These are phyloP conservation scores for Cacatua alba DNA, from an alignment of 2,113 vertebrate genomes.

Conservation along the genomic window DNA sequence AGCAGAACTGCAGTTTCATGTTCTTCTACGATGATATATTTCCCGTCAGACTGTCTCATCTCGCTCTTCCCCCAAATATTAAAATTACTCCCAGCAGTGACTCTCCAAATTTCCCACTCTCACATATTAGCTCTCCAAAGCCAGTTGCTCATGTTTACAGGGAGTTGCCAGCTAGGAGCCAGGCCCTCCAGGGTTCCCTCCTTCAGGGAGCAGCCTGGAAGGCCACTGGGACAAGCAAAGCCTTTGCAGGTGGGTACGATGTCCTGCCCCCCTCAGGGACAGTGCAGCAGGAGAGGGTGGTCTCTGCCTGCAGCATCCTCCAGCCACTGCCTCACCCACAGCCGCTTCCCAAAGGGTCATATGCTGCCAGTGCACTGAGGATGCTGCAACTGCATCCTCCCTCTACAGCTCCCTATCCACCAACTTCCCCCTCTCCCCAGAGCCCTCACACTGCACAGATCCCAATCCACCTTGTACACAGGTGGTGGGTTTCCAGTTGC, in stretches of 20 bases:
- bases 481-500: background rate
- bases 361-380: accelerated
- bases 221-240: background rate
- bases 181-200: background rate
- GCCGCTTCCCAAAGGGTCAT: background rate
- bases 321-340: background rate
- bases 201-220: accelerated
- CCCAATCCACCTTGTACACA: background rate
- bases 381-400: background rate
- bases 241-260: background rate
- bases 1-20: slow-evolving; percentile 33
- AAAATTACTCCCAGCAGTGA: background rate
- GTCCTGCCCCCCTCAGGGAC: background rate
- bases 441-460: background rate
- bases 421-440: background rate
- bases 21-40: slow-evolving; percentile 16
- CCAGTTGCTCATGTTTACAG: background rate
- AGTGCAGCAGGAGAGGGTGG: background rate
- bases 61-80: slow-evolving; percentile 16
- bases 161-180: background rate
- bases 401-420: background rate
- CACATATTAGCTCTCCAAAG: background rate
- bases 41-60: slow-evolving; percentile 2
- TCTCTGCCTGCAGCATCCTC: background rate
- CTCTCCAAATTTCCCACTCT: background rate